Evolutionary conservation across 2,797 vertebrate species (phyloP).

Genomic region (Sebastes matsubarae): DNA sequence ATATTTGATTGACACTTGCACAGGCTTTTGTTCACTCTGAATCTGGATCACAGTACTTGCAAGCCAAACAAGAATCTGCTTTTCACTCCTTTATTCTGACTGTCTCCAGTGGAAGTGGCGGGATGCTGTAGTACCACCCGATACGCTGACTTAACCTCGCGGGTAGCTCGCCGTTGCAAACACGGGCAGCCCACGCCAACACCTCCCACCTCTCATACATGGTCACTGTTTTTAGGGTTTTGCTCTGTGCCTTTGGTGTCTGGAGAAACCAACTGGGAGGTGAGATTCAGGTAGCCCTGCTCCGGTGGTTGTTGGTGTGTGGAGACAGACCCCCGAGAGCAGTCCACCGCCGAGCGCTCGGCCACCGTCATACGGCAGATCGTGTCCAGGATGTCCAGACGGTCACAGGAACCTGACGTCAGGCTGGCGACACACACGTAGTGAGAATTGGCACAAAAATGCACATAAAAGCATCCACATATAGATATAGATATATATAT

Average conservation of each 20-base stretch:
- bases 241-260: slow-evolving; percentile 53
- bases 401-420: slow-evolving; percentile 63
- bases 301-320: slow-evolving; percentile 77
- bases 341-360: slow-evolving; percentile 61
- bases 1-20: slow-evolving; percentile 28
- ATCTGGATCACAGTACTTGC: neutral
- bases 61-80: slow-evolving; percentile 17
- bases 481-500: neutral
- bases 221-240: slow-evolving; percentile 54
- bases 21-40: neutral
- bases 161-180: neutral
- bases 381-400: slow-evolving; percentile 75
- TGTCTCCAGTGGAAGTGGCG: neutral
- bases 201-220: slow-evolving; percentile 55
- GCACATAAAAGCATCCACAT: neutral
- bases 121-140: neutral
- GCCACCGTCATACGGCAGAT: slow-evolving; percentile 67
- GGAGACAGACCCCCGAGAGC: slow-evolving; percentile 64
- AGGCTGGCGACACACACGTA: slow-evolving; percentile 63
- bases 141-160: neutral
- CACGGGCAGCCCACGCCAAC: neutral
- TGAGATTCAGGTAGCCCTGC: slow-evolving; percentile 87
- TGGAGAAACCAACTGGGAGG: slow-evolving; percentile 73
- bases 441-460: neutral
- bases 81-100: neutral